Percentiles rank a stretch among this genome's conserved stretches.
Conservation (phyloP, 2,113 vertebrate species). For the Variabilichromis moorii region DNA sequence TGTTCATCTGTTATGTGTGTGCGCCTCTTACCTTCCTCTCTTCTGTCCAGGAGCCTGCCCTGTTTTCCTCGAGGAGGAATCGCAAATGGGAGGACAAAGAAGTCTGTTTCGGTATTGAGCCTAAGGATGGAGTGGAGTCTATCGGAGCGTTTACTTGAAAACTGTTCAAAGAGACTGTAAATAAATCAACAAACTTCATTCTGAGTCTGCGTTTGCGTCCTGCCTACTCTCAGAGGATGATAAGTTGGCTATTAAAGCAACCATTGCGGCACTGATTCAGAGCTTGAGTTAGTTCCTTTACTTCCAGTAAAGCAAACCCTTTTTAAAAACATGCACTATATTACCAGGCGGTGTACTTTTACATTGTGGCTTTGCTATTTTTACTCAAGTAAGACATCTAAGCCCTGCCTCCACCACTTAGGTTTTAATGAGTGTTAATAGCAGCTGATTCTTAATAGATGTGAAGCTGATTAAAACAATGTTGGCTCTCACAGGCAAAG, state of each 20-base stretch:
- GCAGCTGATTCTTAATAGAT: conserved; percentile 27
- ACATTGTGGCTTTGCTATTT: background rate
- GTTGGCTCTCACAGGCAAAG: conserved; percentile 15
- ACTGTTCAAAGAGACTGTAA: background rate
- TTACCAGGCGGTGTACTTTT: background rate
- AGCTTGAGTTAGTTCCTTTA: background rate
- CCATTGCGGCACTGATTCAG: fast-evolving
- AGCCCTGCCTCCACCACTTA: background rate
- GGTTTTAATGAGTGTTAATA: conserved; percentile 7
- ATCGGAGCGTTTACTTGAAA: background rate
- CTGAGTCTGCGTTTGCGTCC: background rate
- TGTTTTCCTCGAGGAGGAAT: background rate
- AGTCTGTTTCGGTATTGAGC: background rate
- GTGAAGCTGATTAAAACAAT: conserved; percentile 45
- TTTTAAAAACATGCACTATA: background rate
- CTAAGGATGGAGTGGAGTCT: background rate
- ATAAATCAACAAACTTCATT: background rate
- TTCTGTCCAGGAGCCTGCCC: background rate
- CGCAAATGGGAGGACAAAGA: background rate
- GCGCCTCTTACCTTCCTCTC: background rate
- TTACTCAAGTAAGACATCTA: background rate
- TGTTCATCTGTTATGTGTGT: background rate
- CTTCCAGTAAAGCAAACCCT: fast-evolving
- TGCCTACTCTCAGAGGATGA: background rate
- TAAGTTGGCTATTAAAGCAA: background rate